phyloP scores from a whole-genome alignment of 1,140 invertebrate species.

The Drosophila erecta region DNA sequence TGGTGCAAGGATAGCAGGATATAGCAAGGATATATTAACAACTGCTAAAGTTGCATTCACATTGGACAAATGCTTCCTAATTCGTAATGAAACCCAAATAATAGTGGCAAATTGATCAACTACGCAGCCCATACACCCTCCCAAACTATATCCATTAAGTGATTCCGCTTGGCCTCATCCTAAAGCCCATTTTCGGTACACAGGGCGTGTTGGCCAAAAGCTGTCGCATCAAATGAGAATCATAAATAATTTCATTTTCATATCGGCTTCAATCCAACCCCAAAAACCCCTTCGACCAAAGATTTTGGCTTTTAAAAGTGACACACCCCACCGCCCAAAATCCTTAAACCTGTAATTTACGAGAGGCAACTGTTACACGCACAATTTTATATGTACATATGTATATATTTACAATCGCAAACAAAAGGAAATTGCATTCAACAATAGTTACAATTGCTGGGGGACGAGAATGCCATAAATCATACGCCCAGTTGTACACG shows the following conservation, averaged over 20 bases:
- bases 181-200: slow-evolving; percentile 1
- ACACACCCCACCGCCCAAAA: slow-evolving; percentile 9
- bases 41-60: too few species aligned
- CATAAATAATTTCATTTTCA: slow-evolving; percentile 78
- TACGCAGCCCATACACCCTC: not conserved
- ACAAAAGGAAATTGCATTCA: slow-evolving; percentile 57
- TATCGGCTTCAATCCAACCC: slow-evolving; percentile 52
- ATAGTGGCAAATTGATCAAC: slow-evolving; percentile 6
- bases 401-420: slow-evolving; percentile 6
- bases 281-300: slow-evolving; percentile 37
- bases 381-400: slow-evolving; percentile 8
- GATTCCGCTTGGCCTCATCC: slow-evolving; percentile 5
- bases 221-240: slow-evolving; percentile 71
- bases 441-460: slow-evolving; percentile 59
- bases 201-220: slow-evolving; percentile 44
- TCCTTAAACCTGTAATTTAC: slow-evolving; percentile 49
- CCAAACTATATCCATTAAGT: not conserved
- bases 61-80: too few species aligned
- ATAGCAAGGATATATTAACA: too few species aligned
- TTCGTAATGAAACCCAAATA: not conserved
- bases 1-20: too few species aligned
- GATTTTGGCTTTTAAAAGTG: slow-evolving; percentile 51
- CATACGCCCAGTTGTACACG: slow-evolving; percentile 77
- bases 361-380: slow-evolving; percentile 69
- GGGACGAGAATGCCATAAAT: slow-evolving; percentile 66